Evolutionary conservation across 2,888 invertebrate species (phyloP), one percentile per base, ranked within the genome.

Genomic region (Mythimna lalbum): DNA sequence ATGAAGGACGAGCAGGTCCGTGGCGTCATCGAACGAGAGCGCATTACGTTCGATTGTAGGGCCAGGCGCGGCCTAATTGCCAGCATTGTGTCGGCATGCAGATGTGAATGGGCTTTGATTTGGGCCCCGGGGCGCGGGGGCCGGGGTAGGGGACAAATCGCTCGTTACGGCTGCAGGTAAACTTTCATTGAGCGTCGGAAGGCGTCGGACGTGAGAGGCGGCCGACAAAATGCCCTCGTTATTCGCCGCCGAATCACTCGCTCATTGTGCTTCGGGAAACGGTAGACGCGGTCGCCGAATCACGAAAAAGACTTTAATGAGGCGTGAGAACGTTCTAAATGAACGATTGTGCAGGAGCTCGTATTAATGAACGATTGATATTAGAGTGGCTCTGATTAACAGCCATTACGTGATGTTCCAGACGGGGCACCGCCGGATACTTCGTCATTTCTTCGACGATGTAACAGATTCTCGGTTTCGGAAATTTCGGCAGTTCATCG

Each of bases 81-180:
- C 95, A 92, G 95, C 96, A 96, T 96, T 96, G 96, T 96, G 95
- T 92, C 93, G 94, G 95, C 96, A 96, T 96, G 96, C 96, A 96
- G 96, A 96, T 96, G 95, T 96, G 96, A 96, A 96, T 96, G 96
- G 96, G 95, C 95, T 96, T 96, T 96, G 96, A 96, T 96, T 96
- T 96, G 96, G 95, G 93, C 91, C 91, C 89, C 84, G 90, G 90
- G 89, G 90, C 87, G 85, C 83, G 89, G 92, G 93, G 93, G 90
- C 89, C 89, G 93, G 94, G 94, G 93, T 90, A 91, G 94, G 95
- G 96, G 94, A 95, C 96, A 95, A 96, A 96, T 95, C 95, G 95
- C 96, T 96, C 96, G 96, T 96, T 96, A 96, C 95, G 95, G 93
- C 94, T 95, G 95, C 96, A 96, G 96, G 96, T 96, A 96, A 96